These are phyloP conservation scores for Dorcus parallelipipedus DNA, from an alignment of 2,888 invertebrate genomes.

Conservation along the genomic window DNA sequence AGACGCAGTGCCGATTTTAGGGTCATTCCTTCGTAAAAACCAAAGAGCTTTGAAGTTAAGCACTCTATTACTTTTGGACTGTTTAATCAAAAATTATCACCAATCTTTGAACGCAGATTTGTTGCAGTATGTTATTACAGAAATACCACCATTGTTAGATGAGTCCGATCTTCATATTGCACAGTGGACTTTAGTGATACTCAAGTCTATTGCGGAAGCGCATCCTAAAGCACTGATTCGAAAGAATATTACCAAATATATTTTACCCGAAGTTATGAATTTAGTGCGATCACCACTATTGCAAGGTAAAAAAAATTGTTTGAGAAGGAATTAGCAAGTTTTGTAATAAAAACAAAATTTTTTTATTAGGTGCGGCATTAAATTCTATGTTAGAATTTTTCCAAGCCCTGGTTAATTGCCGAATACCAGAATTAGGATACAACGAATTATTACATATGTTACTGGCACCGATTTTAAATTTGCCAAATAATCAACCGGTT, in stretches of 20 bases:
- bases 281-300: slow-evolving; percentile 88
- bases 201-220: slow-evolving; percentile 77
- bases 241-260: slow-evolving; percentile 67
- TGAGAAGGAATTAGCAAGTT: neutral
- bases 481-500: slow-evolving; percentile 39
- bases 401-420: slow-evolving; percentile 83
- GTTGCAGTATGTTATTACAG: slow-evolving; percentile 73
- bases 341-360: neutral
- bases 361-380: slow-evolving; percentile 73
- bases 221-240: slow-evolving; percentile 68
- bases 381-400: slow-evolving; percentile 89
- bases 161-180: slow-evolving; percentile 97
- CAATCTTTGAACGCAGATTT: slow-evolving; percentile 61
- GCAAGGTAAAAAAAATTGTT: slow-evolving; percentile 61
- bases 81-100: slow-evolving; percentile 85
- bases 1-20: slow-evolving; percentile 87
- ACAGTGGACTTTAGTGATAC: slow-evolving; percentile 79
- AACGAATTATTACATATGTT: slow-evolving; percentile 76
- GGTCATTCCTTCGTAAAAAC: slow-evolving; percentile 93
- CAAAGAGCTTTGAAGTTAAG: slow-evolving; percentile 91
- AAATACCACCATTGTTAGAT: slow-evolving; percentile 85
- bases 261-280: slow-evolving; percentile 80
- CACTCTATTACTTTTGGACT: slow-evolving; percentile 85
- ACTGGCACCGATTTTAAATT: slow-evolving; percentile 58
- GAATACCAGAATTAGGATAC: slow-evolving; percentile 70